Evolutionary conservation across 1,140 invertebrate genomes (phyloP), one percentile per base, ranked within the genome.

Genomic region (Papilio dardanus): DNA sequence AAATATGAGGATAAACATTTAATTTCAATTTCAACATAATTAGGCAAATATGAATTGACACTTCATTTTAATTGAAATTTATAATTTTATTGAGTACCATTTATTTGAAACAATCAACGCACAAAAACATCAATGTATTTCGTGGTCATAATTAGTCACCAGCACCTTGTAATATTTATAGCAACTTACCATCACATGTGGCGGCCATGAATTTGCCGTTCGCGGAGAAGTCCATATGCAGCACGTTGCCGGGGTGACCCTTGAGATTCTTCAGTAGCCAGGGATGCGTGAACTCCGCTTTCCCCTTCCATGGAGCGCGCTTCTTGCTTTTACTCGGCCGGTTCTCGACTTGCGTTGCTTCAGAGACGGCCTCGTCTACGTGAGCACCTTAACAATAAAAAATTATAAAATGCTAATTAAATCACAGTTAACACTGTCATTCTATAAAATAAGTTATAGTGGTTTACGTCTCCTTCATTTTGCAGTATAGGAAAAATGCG

Each of bases 141-240:
- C 28, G 33, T 19, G 1, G 3, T 31, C 6, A n/a, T 71, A 75
- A n/a, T 31, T 77, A 75, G 40, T 77, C 37, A 75, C 24, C 73
- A 33, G 40, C 58, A 77, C 76, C 73, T n/a, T 66, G 50, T 67
- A 62, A 16, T n/a, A 54, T 74, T 74, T 74, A 6, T 69, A 73
- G 77, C 75, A 71, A 94, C 95, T 94, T 95, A 98, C 97, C 97
- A 95, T 97, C 96, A 77, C 96, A 96, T 87, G 96, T 97, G 65
- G 96, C 96, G 58, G 96, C 96, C 76, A 98, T 93, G 83, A 96
- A 97, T 93, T 98, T 98, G 67, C 96, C 97, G 92, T 97, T 97
- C 10, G 95, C 94, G 66, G 97, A 97, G 84, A 97, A 97, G 86
- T 97, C 96, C 85, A 98, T 95, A 69, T 97, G 95, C 0, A 96